These are phyloP conservation scores for Botia kubotai DNA, from an alignment of 2,797 vertebrate species.

Conservation along the genomic window DNA sequence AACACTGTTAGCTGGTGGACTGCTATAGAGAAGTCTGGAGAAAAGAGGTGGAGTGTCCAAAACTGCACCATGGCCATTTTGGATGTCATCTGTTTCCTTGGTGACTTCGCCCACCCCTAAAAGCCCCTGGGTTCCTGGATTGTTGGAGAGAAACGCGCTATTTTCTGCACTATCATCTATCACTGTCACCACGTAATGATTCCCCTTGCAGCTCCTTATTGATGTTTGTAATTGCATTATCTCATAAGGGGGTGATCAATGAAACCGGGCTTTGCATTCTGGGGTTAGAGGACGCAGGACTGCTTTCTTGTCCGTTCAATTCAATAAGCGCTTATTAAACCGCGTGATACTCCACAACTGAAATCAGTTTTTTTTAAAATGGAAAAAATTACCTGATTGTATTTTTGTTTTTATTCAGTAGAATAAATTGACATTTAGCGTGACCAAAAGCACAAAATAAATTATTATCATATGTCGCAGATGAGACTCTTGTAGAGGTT, in stretches of 20 bases:
- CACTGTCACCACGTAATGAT: slow-evolving; percentile 99
- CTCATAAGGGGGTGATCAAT: slow-evolving; percentile 97
- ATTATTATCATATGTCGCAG: not conserved
- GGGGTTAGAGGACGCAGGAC: slow-evolving; percentile 88
- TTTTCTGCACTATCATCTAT: slow-evolving; percentile 99
- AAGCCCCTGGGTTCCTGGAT: slow-evolving; percentile 92
- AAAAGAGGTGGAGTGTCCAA: slow-evolving; percentile 82
- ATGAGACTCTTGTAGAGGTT: not conserved
- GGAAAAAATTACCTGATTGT: not conserved
- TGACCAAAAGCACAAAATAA: not conserved
- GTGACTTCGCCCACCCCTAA: slow-evolving; percentile 89
- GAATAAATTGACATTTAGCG: not conserved
- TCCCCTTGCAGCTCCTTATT: slow-evolving; percentile 98
- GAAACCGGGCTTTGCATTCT: slow-evolving; percentile 87
- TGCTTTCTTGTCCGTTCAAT: slow-evolving; percentile 86
- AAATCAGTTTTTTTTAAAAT: not conserved
- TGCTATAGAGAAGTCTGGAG: slow-evolving; percentile 64
- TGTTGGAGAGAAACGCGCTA: slow-evolving; percentile 89
- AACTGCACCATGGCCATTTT: slow-evolving; percentile 89
- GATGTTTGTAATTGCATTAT: slow-evolving; percentile 99
- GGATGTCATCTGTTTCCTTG: slow-evolving; percentile 98
- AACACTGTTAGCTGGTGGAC: slow-evolving; percentile 75
- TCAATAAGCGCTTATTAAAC: slow-evolving; percentile 81
- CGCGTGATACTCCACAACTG: slow-evolving; percentile 4
- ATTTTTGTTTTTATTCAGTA: not conserved